Evolutionary conservation across 1,140 invertebrate genomes (phyloP), one percentile per base, ranked within the genome.

Genomic region (Chionoecetes opilio): DNA sequence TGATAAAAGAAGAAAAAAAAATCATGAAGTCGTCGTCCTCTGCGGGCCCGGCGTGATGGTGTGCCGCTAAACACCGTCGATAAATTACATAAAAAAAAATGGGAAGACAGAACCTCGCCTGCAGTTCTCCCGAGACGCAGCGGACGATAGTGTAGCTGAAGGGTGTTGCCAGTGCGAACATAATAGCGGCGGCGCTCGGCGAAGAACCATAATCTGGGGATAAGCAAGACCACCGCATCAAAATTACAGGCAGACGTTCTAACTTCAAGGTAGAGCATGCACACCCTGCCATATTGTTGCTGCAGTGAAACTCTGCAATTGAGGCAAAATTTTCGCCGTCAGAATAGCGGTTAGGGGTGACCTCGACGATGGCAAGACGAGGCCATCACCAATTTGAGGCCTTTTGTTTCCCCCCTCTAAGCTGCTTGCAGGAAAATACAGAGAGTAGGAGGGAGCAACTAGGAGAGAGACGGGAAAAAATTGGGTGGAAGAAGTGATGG

Each of bases 311-410:
- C n/a, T 75, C 63, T n/a, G 63, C 3, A 75, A n/a, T 75, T 75
- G n/a, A 75, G 63, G 63, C 11, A n/a, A 75, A 75, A 75, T 75
- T 75, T 75, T n/a, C 63, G n/a, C 63, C 63, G 63, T 75, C 63
- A 75, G 63, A 75, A 26, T 75, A 75, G 63, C 63, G 63, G 63
- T 75, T 75, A 75, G 63, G 5, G 11, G 63, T 75, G 63, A 75
- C 63, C 63, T 75, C 63, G 21, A 17, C 21, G 63, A n/a, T n/a
- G 63, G 21, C 63, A 21, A 26, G n/a, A 5, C 63, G 63, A 75
- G 63, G 63, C 63, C 63, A 75, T 75, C 63, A 26, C 63, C 63
- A 75, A 75, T 75, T 75, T 75, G 63, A 75, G n/a, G 63, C n/a
- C 63, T 75, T 75, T 75, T 75, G 63, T 75, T 75, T 75, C n/a